Base-by-base conservation (phyloP, 1,140 invertebrate genomes). In the Leptinotarsa defecta region DNA sequence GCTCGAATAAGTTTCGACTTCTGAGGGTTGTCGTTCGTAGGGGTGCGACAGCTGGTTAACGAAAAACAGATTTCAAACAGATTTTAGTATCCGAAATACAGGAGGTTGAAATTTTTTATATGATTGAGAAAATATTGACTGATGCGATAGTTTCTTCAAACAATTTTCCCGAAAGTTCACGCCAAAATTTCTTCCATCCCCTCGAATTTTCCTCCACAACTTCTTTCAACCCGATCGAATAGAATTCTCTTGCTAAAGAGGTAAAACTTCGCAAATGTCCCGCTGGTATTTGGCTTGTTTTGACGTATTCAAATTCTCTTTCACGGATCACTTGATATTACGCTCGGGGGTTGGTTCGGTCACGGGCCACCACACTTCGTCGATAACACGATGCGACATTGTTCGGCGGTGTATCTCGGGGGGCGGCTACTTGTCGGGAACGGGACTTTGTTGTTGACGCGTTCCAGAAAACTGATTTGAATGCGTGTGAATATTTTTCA, bases 261-360 rank as follows among this genome's bases (percentile, higher is more conserved):
- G 52, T 57, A 13, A 67, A 24, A 34, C 27, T 15, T 48, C 22
- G 22, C 13, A 76, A 76, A 76, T 76, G 75, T 76, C 75, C 74
- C 73, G 73, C 34, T 76, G 75, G 65, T 76, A 76, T 76, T 74
- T 74, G 62, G 13, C 71, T 57, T 63, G 72, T 74, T 76, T 76
- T 74, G 75, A 76, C 72, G 67, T 75, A 75, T 75, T 71, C 68
- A 75, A 75, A 75, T 75, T 75, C 74, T 34, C 52, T 69, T 72
- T 75, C 69, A 75, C 74, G 74, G 74, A 75, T 75, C 74, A 75
- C 68, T 72, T 49, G 69, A 75, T 57, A 17, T 57, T n/a, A n/a
- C 52, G 52, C 52, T 57, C n/a, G 52, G 52, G 52, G 52, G n/a
- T 57, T 57, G 13, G 5, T 57, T 57, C 52, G 3, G 15, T 57